Evolutionary conservation across 2,113 vertebrate genomes (phyloP).

Genomic region (Dendropsophus ebraccatus): DNA sequence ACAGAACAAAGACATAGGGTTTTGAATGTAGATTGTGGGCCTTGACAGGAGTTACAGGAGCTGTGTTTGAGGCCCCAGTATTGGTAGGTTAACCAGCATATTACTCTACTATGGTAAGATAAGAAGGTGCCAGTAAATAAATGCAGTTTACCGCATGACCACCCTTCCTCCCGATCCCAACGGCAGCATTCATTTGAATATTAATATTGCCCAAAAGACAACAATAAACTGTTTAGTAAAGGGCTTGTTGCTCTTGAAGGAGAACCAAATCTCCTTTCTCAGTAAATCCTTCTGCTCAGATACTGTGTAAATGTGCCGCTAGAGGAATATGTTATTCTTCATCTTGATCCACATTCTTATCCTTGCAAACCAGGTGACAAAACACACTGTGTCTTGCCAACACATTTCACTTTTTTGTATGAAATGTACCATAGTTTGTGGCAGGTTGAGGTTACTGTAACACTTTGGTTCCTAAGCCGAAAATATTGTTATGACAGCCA

Average conservation of each 20-base stretch:
- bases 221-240: background rate
- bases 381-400: conserved; percentile 28
- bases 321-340: conserved; percentile 17
- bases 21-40: too few relatives aligned
- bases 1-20: too few relatives aligned
- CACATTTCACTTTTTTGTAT: conserved; percentile 23
- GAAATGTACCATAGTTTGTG: conserved; percentile 43
- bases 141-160: too few relatives aligned
- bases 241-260: background rate
- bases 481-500: conserved; percentile 46
- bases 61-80: too few relatives aligned
- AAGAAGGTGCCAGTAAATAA: too few relatives aligned
- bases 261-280: background rate
- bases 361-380: conserved; percentile 2
- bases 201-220: background rate
- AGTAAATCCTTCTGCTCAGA: background rate
- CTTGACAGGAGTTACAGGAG: too few relatives aligned
- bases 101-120: background rate
- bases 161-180: background rate
- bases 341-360: background rate
- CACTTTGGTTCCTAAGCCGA: background rate
- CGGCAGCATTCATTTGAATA: background rate
- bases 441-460: conserved; percentile 25
- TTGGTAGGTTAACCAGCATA: too few relatives aligned
- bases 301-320: background rate